Percentiles rank a stretch among this genome's conserved stretches.
phyloP scores from a whole-genome alignment of 2,113 vertebrate species.

The Mobula birostris region DNA sequence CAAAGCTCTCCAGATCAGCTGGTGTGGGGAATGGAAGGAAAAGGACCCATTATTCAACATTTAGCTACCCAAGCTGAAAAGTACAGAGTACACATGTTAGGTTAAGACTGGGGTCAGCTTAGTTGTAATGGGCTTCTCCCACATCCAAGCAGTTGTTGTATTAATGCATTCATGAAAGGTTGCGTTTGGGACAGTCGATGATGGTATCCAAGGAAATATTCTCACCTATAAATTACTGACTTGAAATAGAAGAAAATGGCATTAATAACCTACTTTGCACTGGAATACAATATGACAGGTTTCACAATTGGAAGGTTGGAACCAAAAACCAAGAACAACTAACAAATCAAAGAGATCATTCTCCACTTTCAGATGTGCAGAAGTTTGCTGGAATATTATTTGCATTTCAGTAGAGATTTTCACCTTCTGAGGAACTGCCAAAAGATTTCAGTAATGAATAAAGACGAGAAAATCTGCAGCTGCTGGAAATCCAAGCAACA shows the following conservation, averaged over 20 bases:
- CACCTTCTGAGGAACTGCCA: neutral
- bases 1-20: neutral
- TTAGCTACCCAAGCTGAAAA: neutral
- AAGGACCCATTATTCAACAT: neutral
- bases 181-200: neutral
- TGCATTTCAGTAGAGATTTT: neutral
- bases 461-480: no score
- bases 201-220: neutral
- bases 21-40: neutral
- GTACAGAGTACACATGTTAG: neutral
- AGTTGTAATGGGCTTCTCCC: neutral
- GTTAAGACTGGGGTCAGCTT: neutral
- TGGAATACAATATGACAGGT: neutral
- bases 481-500: no score
- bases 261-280: neutral
- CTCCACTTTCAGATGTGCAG: neutral
- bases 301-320: neutral
- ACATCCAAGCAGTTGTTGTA: neutral
- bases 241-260: neutral
- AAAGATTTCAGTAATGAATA: neutral
- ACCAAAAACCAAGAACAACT: no score
- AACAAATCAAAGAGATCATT: neutral
- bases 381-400: neutral
- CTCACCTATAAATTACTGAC: neutral
- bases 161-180: neutral